These are phyloP conservation scores for Pseudopodoces humilis DNA, from an alignment of 2,113 vertebrate species.

Conservation along the genomic window DNA sequence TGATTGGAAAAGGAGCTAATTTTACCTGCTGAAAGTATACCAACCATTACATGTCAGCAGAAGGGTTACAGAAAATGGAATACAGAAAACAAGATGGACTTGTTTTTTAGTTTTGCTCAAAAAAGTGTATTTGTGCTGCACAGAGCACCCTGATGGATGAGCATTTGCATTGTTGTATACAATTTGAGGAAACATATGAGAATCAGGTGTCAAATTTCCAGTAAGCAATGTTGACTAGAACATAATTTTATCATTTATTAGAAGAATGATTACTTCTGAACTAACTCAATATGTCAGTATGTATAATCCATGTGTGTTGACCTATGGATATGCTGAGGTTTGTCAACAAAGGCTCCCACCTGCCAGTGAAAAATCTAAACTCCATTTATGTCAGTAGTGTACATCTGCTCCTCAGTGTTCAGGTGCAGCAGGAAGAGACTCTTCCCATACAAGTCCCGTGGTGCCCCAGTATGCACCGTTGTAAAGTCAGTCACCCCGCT, in stretches of 20 bases:
- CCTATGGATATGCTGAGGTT: background rate
- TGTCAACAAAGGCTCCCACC: background rate
- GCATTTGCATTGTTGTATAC: conserved; percentile 4
- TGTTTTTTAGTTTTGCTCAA: background rate
- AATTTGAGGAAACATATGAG: conserved; percentile 34
- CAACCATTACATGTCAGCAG: background rate
- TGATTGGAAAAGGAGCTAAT: background rate
- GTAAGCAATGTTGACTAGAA: background rate
- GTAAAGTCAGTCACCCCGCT: background rate
- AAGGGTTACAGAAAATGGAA: conserved; percentile 13
- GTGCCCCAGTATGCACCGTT: background rate
- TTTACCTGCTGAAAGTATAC: background rate
- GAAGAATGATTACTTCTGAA: conserved; percentile 51
- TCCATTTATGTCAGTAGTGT: background rate
- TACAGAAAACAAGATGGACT: background rate
- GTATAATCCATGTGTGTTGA: background rate
- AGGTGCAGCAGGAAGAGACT: background rate
- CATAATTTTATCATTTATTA: conserved; percentile 50
- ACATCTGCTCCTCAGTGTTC: background rate
- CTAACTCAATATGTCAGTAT: background rate
- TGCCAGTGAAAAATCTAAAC: background rate
- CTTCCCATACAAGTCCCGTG: background rate
- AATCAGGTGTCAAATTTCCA: conserved; percentile 45
- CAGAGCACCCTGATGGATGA: background rate
- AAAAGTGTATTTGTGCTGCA: background rate